These are phyloP conservation scores for Crocidura indochinensis DNA, from an alignment of 2,797 vertebrate genomes.

Conservation along the genomic window DNA sequence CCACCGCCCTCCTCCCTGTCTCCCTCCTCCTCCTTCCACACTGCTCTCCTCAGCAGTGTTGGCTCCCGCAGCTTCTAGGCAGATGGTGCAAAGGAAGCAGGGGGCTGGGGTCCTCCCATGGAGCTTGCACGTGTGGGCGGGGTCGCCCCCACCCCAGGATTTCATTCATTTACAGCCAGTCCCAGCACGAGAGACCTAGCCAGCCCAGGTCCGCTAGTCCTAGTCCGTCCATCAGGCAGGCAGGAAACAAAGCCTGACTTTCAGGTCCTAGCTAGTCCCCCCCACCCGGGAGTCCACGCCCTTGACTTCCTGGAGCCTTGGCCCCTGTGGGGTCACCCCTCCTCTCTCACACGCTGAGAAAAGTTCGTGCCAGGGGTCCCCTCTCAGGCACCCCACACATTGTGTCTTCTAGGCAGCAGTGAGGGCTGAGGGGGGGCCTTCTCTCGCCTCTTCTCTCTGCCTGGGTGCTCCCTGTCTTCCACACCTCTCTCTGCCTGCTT, in stretches of 20 bases:
- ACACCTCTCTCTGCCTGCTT: too few relatives aligned
- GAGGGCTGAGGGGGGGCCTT: not conserved
- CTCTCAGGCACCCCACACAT: not conserved
- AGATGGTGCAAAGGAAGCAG: not conserved
- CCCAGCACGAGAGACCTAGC: too few relatives aligned
- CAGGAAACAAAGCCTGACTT: not conserved
- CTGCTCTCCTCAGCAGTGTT: not conserved
- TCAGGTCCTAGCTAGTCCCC: slow-evolving; percentile 53
- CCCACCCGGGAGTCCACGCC: not conserved
- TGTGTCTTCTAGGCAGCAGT: not conserved
- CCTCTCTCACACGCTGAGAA: slow-evolving; percentile 29
- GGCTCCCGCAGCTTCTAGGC: slow-evolving; percentile 9
- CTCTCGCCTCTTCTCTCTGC: too few relatives aligned
- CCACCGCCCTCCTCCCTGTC: not conserved
- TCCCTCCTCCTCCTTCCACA: not conserved
- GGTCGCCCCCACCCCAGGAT: not conserved
- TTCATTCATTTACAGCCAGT: too few relatives aligned
- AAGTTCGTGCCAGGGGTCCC: not conserved
- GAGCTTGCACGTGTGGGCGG: not conserved
- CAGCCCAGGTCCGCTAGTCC: too few relatives aligned
- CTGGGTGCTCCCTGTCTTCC: too few relatives aligned
- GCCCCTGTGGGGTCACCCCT: not conserved
- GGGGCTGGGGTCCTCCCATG: not conserved
- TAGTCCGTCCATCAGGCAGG: too few relatives aligned
- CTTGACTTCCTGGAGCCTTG: not conserved